Conservation (phyloP, 1,140 invertebrate genomes). For the Alviniconcha marisindica region DNA sequence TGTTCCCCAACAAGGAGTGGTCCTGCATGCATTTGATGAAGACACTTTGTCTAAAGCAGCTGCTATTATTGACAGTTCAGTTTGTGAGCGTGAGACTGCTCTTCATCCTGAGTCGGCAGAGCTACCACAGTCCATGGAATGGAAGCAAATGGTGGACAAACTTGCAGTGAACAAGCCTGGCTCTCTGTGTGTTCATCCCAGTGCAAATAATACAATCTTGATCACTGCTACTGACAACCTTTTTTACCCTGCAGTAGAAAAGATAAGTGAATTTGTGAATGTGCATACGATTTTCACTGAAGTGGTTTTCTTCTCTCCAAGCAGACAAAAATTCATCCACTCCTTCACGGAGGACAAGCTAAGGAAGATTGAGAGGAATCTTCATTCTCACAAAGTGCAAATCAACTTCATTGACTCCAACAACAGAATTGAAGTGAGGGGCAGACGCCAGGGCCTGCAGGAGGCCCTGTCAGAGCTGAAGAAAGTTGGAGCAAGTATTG, state of each 20-base stretch:
- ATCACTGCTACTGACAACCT: constrained; percentile 33
- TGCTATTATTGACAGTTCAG: constrained; percentile 11
- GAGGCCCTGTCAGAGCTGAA: not conserved
- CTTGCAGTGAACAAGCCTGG: not conserved
- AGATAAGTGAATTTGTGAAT: constrained; percentile 18
- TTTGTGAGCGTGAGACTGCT: not conserved
- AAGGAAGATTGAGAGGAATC: too few relatives aligned
- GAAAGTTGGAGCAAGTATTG: not conserved
- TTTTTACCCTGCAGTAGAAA: not conserved
- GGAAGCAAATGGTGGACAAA: constrained; percentile 7
- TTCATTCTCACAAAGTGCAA: too few relatives aligned
- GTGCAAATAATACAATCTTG: not conserved
- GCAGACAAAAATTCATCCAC: constrained; percentile 9
- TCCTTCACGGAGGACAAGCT: too few relatives aligned
- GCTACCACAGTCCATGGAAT: constrained; percentile 7
- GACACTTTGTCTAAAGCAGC: not conserved
- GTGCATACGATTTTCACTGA: constrained; percentile 34
- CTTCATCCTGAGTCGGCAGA: constrained; percentile 23
- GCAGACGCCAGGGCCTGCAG: not conserved
- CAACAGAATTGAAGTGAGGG: not conserved
- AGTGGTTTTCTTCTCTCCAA: not conserved
- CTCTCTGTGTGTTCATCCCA: not conserved
- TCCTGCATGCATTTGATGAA: not conserved
- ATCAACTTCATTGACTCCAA: too few relatives aligned
- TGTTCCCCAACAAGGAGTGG: not conserved